Percentiles rank a stretch among this genome's conserved stretches.
phyloP scores from a whole-genome alignment of 2,888 invertebrate genomes.

The Lumbricus terrestris region DNA sequence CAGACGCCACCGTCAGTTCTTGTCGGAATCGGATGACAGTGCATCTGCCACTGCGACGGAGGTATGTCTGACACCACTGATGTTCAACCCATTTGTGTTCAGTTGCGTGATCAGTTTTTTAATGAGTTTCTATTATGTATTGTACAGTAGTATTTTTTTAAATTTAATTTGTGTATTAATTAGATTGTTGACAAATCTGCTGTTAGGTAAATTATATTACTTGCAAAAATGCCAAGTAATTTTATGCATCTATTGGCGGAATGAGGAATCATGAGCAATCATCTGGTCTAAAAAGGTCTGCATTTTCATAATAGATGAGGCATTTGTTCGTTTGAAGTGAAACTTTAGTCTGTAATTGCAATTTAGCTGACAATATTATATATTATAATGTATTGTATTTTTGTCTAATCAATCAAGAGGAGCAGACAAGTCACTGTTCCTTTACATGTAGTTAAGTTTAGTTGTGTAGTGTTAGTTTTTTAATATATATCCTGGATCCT shows the following conservation, averaged over 20 bases:
- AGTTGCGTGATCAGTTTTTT: background rate
- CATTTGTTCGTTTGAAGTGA: background rate
- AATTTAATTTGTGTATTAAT: background rate
- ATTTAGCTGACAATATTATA: no score
- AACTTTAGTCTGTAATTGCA: background rate
- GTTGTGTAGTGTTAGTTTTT: no score
- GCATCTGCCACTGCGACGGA: slow-evolving; percentile 37
- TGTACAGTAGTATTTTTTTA: background rate
- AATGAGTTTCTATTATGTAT: background rate
- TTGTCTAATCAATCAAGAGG: no score
- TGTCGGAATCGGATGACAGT: slow-evolving; percentile 34
- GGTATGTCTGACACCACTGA: slow-evolving; percentile 20
- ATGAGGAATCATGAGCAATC: background rate
- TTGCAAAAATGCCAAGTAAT: background rate
- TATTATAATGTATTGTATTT: no score
- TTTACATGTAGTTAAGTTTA: no score
- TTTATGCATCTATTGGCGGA: background rate
- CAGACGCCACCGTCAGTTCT: slow-evolving; percentile 39
- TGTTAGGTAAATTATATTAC: background rate
- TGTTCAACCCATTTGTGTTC: background rate
- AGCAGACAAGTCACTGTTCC: no score
- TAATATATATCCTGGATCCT: no score
- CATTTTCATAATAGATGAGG: background rate
- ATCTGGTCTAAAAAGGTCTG: background rate
- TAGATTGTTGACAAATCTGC: background rate